Percentiles rank a stretch among this genome's conserved stretches.
Conservation (phyloP, 2,797 vertebrate genomes). For the Catamblyrhynchus diadema region DNA sequence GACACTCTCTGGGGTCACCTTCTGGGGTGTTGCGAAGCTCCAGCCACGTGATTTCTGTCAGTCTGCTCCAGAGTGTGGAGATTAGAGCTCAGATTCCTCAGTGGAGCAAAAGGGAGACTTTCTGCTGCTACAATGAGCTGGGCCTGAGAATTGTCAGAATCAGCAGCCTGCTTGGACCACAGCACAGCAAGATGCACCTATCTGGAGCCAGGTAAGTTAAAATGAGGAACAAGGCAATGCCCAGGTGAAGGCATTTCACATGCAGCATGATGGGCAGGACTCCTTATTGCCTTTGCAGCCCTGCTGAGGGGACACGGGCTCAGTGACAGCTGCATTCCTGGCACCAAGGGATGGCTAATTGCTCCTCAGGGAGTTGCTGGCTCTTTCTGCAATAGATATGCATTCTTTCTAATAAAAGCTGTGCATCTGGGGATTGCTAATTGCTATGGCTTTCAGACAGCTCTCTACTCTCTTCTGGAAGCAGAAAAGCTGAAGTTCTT, state of each 20-base stretch:
- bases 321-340: background rate
- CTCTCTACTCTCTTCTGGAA: constrained; percentile 40
- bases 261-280: background rate
- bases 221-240: background rate
- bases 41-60: background rate
- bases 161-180: background rate
- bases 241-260: background rate
- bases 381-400: constrained; percentile 43
- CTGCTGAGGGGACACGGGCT: background rate
- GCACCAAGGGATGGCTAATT: background rate
- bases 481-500: constrained; percentile 60
- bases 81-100: background rate
- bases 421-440: constrained; percentile 56
- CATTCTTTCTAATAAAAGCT: constrained; percentile 64
- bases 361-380: constrained; percentile 9
- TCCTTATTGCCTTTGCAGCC: background rate
- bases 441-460: constrained; percentile 62
- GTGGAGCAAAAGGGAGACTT: background rate
- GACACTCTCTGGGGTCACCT: rapidly evolving
- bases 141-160: background rate
- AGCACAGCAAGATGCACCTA: background rate
- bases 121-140: background rate
- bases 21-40: background rate
- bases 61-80: background rate
- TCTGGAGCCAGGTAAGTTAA: background rate